Conservation (phyloP, 2,888 invertebrate genomes). For the Lamproptera curius region DNA sequence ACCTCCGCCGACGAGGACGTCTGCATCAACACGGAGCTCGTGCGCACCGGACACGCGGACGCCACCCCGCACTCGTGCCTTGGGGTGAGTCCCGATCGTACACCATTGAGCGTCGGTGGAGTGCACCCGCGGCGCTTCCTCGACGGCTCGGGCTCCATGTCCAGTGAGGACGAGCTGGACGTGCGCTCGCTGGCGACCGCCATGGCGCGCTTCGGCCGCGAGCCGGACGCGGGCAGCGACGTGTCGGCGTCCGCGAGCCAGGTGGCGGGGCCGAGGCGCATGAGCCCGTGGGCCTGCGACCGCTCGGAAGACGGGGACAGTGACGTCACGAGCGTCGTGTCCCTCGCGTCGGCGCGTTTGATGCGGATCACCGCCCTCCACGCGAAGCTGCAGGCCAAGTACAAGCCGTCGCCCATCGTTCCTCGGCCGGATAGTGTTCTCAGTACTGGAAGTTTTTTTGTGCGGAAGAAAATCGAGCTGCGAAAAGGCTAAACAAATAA, state of each 20-base stretch:
- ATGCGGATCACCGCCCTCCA: constrained; percentile 20
- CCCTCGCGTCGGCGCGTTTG: constrained; percentile 7
- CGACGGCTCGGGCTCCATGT: constrained; percentile 15
- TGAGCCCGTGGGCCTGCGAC: constrained; percentile 40
- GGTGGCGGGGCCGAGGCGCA: constrained; percentile 38
- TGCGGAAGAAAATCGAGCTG: too few relatives aligned
- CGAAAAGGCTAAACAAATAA: too few relatives aligned
- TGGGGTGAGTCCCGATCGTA: constrained; percentile 45
- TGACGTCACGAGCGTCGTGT: constrained; percentile 9
- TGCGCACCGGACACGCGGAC: constrained; percentile 70
- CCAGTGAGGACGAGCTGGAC: constrained; percentile 12
- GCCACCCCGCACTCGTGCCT: constrained; percentile 41
- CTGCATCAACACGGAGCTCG: constrained; percentile 66
- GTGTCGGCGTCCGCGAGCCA: constrained; percentile 50
- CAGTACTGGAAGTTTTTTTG: too few relatives aligned
- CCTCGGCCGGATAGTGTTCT: too few relatives aligned
- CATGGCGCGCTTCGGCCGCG: constrained; percentile 12
- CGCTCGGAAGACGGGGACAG: neutral
- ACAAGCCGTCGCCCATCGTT: neutral
- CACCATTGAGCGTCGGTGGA: too few relatives aligned
- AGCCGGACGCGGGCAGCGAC: constrained; percentile 32
- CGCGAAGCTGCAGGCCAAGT: neutral
- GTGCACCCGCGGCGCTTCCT: constrained; percentile 17
- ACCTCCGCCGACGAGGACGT: constrained; percentile 64
- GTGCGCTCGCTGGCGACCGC: constrained; percentile 17